phyloP scores from a whole-genome alignment of 2,888 invertebrate genomes.

The Sarcophaga variegata region DNA sequence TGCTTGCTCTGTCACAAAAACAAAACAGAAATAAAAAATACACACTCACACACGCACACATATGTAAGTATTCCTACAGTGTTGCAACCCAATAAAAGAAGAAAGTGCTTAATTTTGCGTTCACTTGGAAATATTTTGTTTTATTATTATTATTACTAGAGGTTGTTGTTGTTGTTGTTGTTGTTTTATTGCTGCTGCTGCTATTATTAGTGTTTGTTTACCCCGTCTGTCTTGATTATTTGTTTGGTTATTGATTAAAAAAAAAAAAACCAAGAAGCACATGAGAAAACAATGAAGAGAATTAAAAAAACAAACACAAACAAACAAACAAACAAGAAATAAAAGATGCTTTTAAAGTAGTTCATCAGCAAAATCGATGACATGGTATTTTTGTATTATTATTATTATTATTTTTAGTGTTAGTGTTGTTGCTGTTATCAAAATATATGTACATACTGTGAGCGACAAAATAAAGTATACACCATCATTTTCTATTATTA shows the following conservation, averaged over 20 bases:
- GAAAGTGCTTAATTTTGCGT: constrained; percentile 52
- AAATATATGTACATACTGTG: no score
- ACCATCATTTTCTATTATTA: no score
- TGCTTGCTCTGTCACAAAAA: not conserved
- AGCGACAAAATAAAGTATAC: no score
- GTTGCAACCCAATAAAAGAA: constrained; percentile 41
- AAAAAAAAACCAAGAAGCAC: not conserved
- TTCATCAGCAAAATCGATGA: constrained; percentile 63
- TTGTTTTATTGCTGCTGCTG: not conserved
- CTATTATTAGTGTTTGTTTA: not conserved
- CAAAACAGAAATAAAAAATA: constrained; percentile 24
- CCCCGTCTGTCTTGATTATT: not conserved
- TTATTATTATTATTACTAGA: not conserved
- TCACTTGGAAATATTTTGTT: constrained; percentile 11
- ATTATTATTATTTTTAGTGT: no score
- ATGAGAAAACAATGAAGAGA: not conserved
- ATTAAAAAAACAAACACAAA: not conserved
- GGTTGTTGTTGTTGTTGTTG: constrained; percentile 5
- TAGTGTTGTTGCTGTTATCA: no score
- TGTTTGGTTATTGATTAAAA: constrained; percentile 47
- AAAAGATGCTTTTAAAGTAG: constrained; percentile 61
- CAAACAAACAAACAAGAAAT: not conserved
- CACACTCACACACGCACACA: constrained; percentile 3
- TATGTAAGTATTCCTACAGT: constrained; percentile 20
- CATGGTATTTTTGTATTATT: constrained; percentile 46